Evolutionary conservation across 2,113 vertebrate genomes (phyloP), one percentile per base, ranked within the genome.

Genomic region (Triplophysa dalaica): DNA sequence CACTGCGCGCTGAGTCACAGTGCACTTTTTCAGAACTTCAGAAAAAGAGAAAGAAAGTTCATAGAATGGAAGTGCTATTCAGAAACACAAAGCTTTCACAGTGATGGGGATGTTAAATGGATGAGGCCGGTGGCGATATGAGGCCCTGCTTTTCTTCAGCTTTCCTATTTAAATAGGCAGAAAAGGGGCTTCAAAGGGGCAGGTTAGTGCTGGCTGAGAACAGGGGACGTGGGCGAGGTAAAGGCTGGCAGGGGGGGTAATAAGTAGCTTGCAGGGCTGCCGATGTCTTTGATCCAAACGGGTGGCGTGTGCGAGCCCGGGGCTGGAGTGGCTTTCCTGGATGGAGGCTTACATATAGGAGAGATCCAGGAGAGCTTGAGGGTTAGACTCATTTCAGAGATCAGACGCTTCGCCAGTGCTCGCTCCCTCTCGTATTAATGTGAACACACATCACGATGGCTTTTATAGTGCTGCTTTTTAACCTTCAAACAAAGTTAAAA

Each of bases 271-370:
- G 85, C 88, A 88, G 86, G 73, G 79, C 84, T 83, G 82, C 80
- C n/a, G 26, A 33, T 80, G 60, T 82, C 88, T 92, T 89, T 90
- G 86, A 92, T 91, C 83, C 65, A 45, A 68, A 80, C 58, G 67
- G 85, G 86, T 82, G 81, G 84, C 63, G 54, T 76, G 77, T 62
- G 70, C 75, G 67, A 77, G 87, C 87, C 88, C 85, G 85, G 85
- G 77, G 82, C 84, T 70, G 80, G 82, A 41, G 62, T 58, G 56
- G 76, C 70, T 79, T 64, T 82, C 72, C 81, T 86, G 84, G 85
- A 85, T 78, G 43, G 67, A 78, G 29, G 76, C 48, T 29, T 38
- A 50, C 19, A 67, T 77, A 12, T 8, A 24, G 19, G 48, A 24
- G 75, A 56, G 48, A 67, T 41, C n/a, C n/a, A 77, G 75, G 5